Percentiles rank a stretch among this genome's conserved stretches.
Evolutionary conservation across 2,888 invertebrate species (phyloP).

Genomic region (Caenorhabditis afra): DNA sequence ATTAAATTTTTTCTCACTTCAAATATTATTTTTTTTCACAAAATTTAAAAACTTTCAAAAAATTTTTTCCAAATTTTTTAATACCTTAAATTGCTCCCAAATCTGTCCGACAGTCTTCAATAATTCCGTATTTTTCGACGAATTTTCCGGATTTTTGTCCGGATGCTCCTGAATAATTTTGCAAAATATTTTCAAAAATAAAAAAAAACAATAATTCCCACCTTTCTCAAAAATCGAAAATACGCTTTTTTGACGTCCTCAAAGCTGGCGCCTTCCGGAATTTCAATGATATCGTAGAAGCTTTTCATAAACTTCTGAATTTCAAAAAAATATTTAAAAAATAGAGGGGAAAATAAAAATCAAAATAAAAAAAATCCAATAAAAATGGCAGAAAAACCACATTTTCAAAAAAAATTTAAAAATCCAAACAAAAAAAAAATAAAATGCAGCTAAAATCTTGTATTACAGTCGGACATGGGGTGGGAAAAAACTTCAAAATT

Average conservation of each 20-base stretch:
- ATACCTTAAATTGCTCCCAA: slow-evolving; percentile 64
- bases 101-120: slow-evolving; percentile 46
- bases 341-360: no score
- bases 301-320: slow-evolving; percentile 67
- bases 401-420: slow-evolving; percentile 4
- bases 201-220: slow-evolving; percentile 16
- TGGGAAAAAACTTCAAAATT: no score
- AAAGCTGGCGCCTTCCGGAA: slow-evolving; percentile 51
- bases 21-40: no score
- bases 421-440: background rate
- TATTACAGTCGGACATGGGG: no score
- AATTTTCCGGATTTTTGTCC: slow-evolving; percentile 67
- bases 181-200: no score
- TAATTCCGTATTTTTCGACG: slow-evolving; percentile 27
- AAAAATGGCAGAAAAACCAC: slow-evolving; percentile 6
- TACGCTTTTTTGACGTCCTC: slow-evolving; percentile 75
- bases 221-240: slow-evolving; percentile 67
- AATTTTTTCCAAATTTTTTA: background rate
- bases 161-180: slow-evolving; percentile 67
- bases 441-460: no score
- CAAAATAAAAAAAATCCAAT: background rate
- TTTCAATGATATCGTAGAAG: slow-evolving; percentile 74
- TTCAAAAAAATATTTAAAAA: background rate
- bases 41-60: no score
- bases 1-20: background rate